Percentiles rank a stretch among this genome's conserved stretches.
phyloP scores from a whole-genome alignment of 2,113 vertebrate species.

The Oncorhynchus masou region DNA sequence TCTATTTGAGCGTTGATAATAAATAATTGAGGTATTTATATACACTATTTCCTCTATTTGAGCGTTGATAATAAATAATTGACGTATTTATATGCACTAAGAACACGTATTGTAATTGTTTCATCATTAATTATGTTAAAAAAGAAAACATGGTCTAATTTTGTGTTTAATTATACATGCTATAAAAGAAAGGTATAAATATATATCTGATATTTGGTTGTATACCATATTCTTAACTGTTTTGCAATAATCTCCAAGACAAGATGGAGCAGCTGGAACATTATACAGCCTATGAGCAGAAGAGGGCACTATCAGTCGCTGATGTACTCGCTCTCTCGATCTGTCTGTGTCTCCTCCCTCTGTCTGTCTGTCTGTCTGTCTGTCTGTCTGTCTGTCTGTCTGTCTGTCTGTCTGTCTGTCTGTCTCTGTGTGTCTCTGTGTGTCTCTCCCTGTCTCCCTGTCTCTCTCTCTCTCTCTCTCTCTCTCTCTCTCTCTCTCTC shows the following conservation, averaged over 20 bases:
- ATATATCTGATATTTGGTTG: not conserved
- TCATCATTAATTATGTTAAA: not conserved
- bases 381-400: too few species aligned
- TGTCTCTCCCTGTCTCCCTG: too few species aligned
- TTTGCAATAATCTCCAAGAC: conserved; percentile 9
- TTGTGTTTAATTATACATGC: not conserved
- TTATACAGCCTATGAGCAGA: conserved; percentile 67
- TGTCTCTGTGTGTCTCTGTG: too few species aligned
- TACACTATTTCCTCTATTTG: not conserved
- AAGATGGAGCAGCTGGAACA: conserved; percentile 33
- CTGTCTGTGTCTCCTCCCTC: too few species aligned
- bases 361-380: too few species aligned
- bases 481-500: too few species aligned
- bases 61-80: not conserved
- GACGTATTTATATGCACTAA: not conserved
- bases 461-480: too few species aligned
- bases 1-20: too few species aligned
- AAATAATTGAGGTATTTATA: too few species aligned
- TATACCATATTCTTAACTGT: not conserved
- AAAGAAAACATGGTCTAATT: not conserved
- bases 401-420: too few species aligned
- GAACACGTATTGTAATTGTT: not conserved
- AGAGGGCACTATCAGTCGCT: conserved; percentile 78
- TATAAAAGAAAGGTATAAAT: not conserved
- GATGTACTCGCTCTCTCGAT: conserved; percentile 19